phyloP scores from a whole-genome alignment of 2,888 invertebrate genomes.

The Melinaea menophilus region DNA sequence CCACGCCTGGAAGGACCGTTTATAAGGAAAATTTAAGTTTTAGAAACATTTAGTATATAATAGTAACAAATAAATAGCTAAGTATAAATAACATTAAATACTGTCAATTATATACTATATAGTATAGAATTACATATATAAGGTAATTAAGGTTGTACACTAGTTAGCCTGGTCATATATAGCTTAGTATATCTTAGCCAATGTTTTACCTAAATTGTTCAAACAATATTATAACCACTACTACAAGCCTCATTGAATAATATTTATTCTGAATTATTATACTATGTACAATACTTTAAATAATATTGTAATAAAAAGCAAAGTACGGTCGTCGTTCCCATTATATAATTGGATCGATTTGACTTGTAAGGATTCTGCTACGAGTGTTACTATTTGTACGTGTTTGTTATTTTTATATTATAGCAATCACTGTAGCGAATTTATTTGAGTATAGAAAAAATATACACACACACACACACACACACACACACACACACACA shows the following conservation, averaged over 20 bases:
- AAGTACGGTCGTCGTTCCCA: conserved; percentile 6
- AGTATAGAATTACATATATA: too few species aligned
- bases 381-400: conserved; percentile 11
- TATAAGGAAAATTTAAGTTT: background rate
- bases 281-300: background rate
- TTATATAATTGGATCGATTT: conserved; percentile 24
- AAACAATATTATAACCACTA: too few species aligned
- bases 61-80: too few species aligned
- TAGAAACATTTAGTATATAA: background rate
- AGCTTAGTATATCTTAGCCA: too few species aligned
- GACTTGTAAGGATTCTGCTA: conserved; percentile 23
- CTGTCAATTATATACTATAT: too few species aligned
- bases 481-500: background rate
- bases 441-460: background rate
- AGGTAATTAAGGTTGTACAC: too few species aligned
- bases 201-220: too few species aligned
- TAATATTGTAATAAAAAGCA: background rate
- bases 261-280: too few species aligned
- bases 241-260: too few species aligned
- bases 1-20: conserved; percentile 12
- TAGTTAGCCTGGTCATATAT: too few species aligned
- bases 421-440: background rate
- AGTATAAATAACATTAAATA: too few species aligned
- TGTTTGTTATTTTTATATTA: background rate
- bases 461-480: background rate